Percentiles rank a stretch among this genome's conserved stretches.
Evolutionary conservation across 35 echinoderm and acorn worm genomes (phyloP).

Genomic region (Anneissia japonica): DNA sequence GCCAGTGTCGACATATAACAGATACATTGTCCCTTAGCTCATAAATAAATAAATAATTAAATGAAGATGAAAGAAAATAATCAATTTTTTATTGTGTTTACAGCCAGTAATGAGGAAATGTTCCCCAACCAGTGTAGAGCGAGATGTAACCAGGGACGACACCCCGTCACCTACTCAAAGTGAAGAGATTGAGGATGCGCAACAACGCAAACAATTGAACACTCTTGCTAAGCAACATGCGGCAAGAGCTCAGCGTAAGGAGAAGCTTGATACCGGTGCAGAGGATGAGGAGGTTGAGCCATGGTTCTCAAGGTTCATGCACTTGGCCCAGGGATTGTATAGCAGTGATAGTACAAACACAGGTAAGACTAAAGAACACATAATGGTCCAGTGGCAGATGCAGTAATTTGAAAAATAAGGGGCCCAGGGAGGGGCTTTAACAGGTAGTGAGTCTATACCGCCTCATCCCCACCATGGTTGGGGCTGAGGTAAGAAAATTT

Average conservation of each 20-base stretch:
- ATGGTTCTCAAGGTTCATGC: constrained; percentile 88
- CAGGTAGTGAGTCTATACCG: too few species aligned
- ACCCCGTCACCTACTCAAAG: background rate
- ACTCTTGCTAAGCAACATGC: background rate
- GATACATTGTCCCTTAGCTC: too few species aligned
- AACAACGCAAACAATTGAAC: background rate
- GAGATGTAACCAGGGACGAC: background rate
- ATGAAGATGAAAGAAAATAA: background rate
- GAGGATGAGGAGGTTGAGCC: constrained; percentile 47
- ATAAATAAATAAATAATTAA: too few species aligned
- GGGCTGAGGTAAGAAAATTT: too few species aligned
- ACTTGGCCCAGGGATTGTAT: constrained; percentile 85
- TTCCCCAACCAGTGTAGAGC: background rate
- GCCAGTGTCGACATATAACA: too few species aligned
- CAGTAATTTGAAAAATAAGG: too few species aligned
- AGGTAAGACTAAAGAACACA: too few species aligned
- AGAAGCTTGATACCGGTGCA: constrained; percentile 5
- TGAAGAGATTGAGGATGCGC: background rate
- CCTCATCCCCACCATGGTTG: too few species aligned
- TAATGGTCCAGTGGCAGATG: too few species aligned
- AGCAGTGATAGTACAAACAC: constrained; percentile 68
- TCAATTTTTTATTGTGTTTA: background rate
- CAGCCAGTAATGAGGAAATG: background rate
- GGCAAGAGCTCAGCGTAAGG: background rate
- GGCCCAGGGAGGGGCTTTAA: too few species aligned